Conservation (phyloP, 2,113 vertebrate species). For the Eubucco bourcierii region DNA sequence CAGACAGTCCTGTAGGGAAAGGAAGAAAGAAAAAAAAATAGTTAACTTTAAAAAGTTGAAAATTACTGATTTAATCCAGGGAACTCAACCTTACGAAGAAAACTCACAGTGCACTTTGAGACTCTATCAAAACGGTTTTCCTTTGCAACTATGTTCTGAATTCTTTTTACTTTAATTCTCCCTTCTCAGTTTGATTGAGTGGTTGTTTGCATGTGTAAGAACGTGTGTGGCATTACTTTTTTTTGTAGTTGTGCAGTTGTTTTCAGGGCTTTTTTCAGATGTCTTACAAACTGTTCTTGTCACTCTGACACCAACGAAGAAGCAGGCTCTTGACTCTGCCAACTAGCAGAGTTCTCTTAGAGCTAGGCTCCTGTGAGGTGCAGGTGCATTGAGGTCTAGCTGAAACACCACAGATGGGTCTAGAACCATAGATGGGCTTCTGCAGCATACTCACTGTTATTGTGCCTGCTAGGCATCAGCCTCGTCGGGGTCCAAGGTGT, state of each 20-base stretch:
- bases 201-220: not conserved
- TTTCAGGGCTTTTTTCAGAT: not conserved
- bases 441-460: accelerated
- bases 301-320: not conserved
- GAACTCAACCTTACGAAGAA: not conserved
- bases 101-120: not conserved
- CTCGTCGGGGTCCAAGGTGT: not conserved
- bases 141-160: not conserved
- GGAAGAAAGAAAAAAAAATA: not conserved
- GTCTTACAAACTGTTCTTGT: not conserved
- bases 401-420: accelerated
- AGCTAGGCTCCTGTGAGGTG: not conserved
- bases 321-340: not conserved
- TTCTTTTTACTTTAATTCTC: not conserved
- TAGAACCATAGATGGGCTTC: not conserved
- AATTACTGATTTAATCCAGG: not conserved
- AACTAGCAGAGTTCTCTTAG: not conserved
- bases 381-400: too few species aligned
- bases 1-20: not conserved
- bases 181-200: accelerated
- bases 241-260: not conserved
- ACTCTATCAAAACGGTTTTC: not conserved
- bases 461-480: not conserved
- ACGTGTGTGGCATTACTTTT: not conserved
- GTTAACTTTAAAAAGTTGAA: not conserved